Conservation (phyloP, 2,888 invertebrate species). For the Dynastes grantii region DNA sequence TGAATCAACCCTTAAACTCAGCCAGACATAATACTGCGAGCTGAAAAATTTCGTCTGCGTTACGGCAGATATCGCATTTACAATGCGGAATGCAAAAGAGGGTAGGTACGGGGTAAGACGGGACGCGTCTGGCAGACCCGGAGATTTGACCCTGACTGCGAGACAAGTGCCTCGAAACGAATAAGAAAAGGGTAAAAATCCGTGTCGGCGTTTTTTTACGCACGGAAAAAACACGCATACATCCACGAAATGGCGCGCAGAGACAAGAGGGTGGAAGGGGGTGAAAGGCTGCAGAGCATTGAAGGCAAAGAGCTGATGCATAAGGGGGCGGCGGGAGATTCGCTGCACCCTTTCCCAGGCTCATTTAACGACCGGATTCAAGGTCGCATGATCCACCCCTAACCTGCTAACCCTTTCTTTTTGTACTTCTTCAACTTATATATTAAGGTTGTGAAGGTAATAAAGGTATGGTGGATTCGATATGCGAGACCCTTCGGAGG, state of each 20-base stretch:
- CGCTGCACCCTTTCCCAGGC: slow-evolving; percentile 60
- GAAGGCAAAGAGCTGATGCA: slow-evolving; percentile 21
- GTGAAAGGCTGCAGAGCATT: background rate
- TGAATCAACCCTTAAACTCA: too few relatives aligned
- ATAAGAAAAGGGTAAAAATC: slow-evolving; percentile 63
- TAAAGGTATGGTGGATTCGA: slow-evolving; percentile 4
- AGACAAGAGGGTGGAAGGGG: background rate
- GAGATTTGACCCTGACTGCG: slow-evolving; percentile 64
- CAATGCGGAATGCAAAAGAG: slow-evolving; percentile 49
- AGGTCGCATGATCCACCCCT: slow-evolving; percentile 57
- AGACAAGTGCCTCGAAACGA: slow-evolving; percentile 63
- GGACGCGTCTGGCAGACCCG: slow-evolving; percentile 62
- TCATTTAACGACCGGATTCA: slow-evolving; percentile 57
- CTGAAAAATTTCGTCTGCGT: slow-evolving; percentile 14
- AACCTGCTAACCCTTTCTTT: slow-evolving; percentile 61
- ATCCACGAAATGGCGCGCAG: slow-evolving; percentile 10
- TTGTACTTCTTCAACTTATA: slow-evolving; percentile 40
- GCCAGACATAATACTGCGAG: background rate
- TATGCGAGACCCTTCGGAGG: slow-evolving; percentile 21
- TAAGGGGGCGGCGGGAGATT: slow-evolving; percentile 55
- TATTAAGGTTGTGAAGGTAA: too few relatives aligned
- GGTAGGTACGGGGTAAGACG: slow-evolving; percentile 55
- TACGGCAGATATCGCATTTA: slow-evolving; percentile 36
- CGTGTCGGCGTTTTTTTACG: slow-evolving; percentile 60
- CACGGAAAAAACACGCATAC: slow-evolving; percentile 29